phyloP scores from a whole-genome alignment of 2,113 vertebrate genomes.

The Brevimyrus niger region DNA sequence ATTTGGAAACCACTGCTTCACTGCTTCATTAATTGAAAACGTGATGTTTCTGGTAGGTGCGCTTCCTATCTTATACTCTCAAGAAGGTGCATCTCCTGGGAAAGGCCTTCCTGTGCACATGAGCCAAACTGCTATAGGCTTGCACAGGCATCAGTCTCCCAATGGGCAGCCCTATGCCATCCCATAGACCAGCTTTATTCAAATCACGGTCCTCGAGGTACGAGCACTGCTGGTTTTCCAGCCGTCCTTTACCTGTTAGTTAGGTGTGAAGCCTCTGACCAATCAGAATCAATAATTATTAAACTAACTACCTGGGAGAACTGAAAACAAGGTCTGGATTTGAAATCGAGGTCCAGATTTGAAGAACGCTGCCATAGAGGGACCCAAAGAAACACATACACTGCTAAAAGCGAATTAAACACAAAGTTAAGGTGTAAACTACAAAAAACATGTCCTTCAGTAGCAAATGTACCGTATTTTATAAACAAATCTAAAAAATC shows the following conservation, averaged over 20 bases:
- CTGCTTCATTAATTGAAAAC: not conserved
- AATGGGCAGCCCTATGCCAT: not conserved
- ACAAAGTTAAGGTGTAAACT: constrained; percentile 34
- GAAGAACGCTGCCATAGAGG: not conserved
- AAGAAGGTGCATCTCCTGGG: not conserved
- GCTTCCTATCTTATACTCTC: not conserved
- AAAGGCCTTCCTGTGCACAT: not conserved
- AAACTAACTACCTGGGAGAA: too few species aligned
- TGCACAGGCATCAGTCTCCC: not conserved
- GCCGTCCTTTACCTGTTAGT: too few species aligned
- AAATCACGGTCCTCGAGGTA: too few species aligned
- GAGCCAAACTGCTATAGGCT: not conserved
- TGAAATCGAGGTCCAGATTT: too few species aligned
- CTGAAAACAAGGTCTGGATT: too few species aligned
- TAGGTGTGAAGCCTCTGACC: too few species aligned
- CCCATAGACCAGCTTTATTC: not conserved
- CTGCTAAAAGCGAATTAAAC: not conserved
- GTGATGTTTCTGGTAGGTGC: not conserved
- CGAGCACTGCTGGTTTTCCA: too few species aligned
- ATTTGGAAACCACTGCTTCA: not conserved
- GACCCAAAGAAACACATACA: not conserved
- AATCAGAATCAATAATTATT: too few species aligned
- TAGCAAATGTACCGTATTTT: constrained; percentile 18
- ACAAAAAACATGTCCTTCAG: not conserved
- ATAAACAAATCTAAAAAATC: constrained; percentile 17